Percentiles rank a stretch among this genome's conserved stretches.
Evolutionary conservation across 2,113 vertebrate genomes (phyloP).

Genomic region (Ceyx melanurus): DNA sequence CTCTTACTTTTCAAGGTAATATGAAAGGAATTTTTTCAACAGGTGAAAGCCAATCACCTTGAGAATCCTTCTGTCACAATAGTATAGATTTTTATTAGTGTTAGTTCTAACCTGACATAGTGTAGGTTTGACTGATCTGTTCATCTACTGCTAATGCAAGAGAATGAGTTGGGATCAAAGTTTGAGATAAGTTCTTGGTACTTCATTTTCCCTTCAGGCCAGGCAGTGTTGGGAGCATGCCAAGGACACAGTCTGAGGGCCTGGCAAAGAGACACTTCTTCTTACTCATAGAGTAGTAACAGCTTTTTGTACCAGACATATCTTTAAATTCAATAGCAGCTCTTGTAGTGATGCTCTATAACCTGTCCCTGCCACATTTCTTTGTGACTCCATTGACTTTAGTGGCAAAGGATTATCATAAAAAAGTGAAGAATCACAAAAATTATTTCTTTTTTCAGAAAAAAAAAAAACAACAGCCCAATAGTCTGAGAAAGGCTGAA

Average conservation of each 20-base stretch:
- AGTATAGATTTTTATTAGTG: conserved; percentile 46
- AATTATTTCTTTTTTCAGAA: neutral
- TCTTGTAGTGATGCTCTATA: neutral
- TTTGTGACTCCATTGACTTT: neutral
- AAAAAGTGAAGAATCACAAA: neutral
- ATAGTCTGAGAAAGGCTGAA: neutral
- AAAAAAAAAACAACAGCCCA: neutral
- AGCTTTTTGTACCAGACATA: neutral
- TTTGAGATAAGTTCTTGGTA: conserved; percentile 6
- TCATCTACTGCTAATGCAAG: conserved; percentile 40
- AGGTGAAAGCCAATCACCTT: conserved; percentile 32
- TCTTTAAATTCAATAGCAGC: neutral
- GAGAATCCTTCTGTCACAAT: conserved; percentile 24
- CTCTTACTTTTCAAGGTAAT: neutral
- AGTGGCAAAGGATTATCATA: conserved; percentile 11
- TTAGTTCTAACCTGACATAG: neutral
- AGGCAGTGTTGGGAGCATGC: neutral
- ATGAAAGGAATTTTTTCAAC: neutral
- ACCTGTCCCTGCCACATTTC: neutral
- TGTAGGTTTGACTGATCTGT: conserved; percentile 36
- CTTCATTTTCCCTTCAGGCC: conserved; percentile 22
- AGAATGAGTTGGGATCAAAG: conserved; percentile 18
- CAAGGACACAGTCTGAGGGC: conserved; percentile 2
- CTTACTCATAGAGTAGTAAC: neutral
- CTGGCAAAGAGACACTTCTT: neutral